A percentile compares a stretch with the other conserved stretches of the same genome.
Evolutionary conservation across 2,888 invertebrate species (phyloP).

Genomic region (Machimus atricapillus): DNA sequence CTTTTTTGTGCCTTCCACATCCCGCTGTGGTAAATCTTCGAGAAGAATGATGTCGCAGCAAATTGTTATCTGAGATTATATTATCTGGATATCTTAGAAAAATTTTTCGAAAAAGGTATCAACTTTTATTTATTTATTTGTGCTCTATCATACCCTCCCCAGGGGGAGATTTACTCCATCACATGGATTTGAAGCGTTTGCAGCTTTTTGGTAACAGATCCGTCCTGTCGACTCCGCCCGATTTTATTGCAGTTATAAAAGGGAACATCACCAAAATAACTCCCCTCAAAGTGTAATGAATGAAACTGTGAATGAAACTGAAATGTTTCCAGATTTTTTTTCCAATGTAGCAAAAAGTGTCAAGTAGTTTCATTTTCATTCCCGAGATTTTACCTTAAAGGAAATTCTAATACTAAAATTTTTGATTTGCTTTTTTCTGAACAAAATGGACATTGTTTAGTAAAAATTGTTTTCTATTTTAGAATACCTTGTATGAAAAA

Average conservation of each 20-base stretch:
- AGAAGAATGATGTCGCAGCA: conserved; percentile 41
- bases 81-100: conserved; percentile 26
- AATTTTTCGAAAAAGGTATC: conserved; percentile 38
- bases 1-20: neutral
- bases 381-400: no score
- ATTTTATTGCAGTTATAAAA: conserved; percentile 39
- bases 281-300: neutral
- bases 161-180: conserved; percentile 19
- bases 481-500: no score
- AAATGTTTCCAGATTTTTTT: neutral
- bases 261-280: neutral
- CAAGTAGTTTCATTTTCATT: neutral
- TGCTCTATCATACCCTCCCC: neutral
- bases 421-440: no score
- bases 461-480: no score
- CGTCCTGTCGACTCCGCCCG: neutral
- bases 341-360: neutral
- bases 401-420: no score
- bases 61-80: conserved; percentile 42
- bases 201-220: neutral
- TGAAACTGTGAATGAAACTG: neutral
- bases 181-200: neutral
- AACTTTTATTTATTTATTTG: conserved; percentile 41
- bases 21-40: conserved; percentile 16
- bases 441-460: no score